These are phyloP conservation scores for Heteronetta atricapilla DNA, from an alignment of 2,113 vertebrate species.

Conservation along the genomic window DNA sequence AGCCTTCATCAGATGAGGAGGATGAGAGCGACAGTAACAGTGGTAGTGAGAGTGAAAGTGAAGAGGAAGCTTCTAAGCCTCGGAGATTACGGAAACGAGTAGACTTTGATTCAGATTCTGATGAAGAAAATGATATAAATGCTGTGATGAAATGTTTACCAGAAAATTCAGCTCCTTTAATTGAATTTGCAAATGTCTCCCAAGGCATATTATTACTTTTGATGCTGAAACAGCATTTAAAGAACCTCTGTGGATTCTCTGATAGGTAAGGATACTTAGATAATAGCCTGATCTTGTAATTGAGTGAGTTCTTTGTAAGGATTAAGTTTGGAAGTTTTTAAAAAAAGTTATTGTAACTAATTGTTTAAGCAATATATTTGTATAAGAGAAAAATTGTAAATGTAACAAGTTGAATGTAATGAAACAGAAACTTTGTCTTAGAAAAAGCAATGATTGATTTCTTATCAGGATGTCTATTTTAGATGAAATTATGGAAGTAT, in stretches of 20 bases:
- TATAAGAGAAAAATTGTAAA: neutral
- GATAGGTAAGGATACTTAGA: conserved; percentile 83
- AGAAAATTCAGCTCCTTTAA: conserved; percentile 89
- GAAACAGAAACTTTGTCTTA: neutral
- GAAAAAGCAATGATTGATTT: neutral
- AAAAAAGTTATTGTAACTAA: neutral
- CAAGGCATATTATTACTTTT: conserved; percentile 96
- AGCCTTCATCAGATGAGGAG: conserved; percentile 79
- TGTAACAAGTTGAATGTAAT: neutral
- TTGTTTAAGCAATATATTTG: neutral
- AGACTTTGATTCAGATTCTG: conserved; percentile 84
- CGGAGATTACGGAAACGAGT: conserved; percentile 81
- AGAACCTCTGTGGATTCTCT: conserved; percentile 98
- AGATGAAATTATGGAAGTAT: neutral
- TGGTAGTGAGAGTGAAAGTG: conserved; percentile 80
- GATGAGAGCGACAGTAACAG: conserved; percentile 82
- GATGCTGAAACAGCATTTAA: conserved; percentile 98
- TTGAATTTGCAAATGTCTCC: conserved; percentile 96
- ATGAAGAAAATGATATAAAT: conserved; percentile 90
- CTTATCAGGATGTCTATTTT: neutral
- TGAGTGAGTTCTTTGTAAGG: neutral
- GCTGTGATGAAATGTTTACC: conserved; percentile 93
- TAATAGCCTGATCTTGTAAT: neutral
- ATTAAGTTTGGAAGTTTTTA: neutral
- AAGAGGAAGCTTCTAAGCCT: conserved; percentile 82